Evolutionary conservation across 2,888 invertebrate genomes (phyloP).

Genomic region (Vandiemenella viatica): DNA sequence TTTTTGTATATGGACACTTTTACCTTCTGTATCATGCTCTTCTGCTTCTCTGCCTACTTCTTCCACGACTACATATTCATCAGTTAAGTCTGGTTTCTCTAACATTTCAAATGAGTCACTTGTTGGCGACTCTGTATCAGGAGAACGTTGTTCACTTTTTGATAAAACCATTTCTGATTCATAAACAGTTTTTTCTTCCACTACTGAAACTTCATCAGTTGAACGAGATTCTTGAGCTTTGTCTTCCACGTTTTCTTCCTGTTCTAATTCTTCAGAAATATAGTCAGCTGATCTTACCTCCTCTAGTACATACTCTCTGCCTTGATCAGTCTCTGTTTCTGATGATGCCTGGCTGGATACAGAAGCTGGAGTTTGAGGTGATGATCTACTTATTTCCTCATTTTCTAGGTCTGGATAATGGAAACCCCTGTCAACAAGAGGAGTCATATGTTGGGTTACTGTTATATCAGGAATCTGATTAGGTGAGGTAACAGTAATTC

Average conservation of each 20-base stretch:
- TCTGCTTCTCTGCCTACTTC: conserved; percentile 76
- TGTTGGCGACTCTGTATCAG: conserved; percentile 15
- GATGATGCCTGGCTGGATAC: conserved; percentile 48
- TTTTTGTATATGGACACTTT: conserved; percentile 53
- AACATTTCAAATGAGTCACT: conserved; percentile 72
- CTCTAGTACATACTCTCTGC: conserved; percentile 41
- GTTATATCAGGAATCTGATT: conserved; percentile 47
- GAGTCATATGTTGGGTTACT: conserved; percentile 42
- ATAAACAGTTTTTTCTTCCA: conserved; percentile 41
- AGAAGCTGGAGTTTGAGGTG: conserved; percentile 36
- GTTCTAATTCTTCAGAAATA: conserved; percentile 24
- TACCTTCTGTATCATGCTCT: conserved; percentile 68
- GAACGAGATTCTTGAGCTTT: conserved; percentile 27
- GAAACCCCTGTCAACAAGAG: conserved; percentile 30
- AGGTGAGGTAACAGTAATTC: conserved; percentile 21
- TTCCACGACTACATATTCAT: conserved; percentile 77
- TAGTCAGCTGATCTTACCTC: conserved; percentile 27
- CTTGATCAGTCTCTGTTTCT: conserved; percentile 41
- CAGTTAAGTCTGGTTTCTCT: conserved; percentile 72
- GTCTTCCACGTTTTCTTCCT: conserved; percentile 18
- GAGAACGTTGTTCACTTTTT: conserved; percentile 31
- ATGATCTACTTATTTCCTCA: conserved; percentile 29
- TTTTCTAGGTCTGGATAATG: conserved; percentile 33
- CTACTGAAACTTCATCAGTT: conserved; percentile 37
- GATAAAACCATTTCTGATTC: conserved; percentile 37